These are phyloP conservation scores for Tolypeutes matacus DNA, from an alignment of 2,797 vertebrate species.

Conservation along the genomic window DNA sequence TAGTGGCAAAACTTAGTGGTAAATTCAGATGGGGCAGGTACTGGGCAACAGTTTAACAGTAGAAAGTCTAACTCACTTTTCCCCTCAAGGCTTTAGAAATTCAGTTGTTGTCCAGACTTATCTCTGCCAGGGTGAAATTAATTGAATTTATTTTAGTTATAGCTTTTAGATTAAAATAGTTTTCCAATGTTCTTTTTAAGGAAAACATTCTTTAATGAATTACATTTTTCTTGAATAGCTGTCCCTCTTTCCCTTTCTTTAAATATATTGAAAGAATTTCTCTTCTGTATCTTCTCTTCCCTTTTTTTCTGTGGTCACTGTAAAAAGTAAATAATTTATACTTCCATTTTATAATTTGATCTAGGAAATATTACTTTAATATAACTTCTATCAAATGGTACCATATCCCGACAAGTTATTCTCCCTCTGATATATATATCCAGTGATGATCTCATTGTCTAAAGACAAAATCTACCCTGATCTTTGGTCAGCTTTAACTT, in stretches of 20 bases:
- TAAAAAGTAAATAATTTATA: slow-evolving; percentile 27
- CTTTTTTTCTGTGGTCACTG: slow-evolving; percentile 26
- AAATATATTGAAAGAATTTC: not conserved
- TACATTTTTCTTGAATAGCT: slow-evolving; percentile 7
- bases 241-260: not conserved
- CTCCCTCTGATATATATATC: not conserved
- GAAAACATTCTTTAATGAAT: slow-evolving; percentile 33
- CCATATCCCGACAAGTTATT: not conserved
- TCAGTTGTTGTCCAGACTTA: not conserved
- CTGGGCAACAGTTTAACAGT: not conserved
- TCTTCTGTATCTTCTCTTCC: not conserved
- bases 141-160: slow-evolving; percentile 53
- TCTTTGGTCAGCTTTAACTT: slow-evolving; percentile 17
- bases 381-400: not conserved
- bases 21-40: not conserved
- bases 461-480: not conserved
- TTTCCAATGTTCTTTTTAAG: slow-evolving; percentile 3
- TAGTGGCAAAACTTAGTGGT: not conserved
- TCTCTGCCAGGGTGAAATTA: slow-evolving; percentile 43
- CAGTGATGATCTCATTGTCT: not conserved
- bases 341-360: slow-evolving; percentile 45
- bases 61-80: not conserved
- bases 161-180: slow-evolving; percentile 45
- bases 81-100: not conserved
- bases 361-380: slow-evolving; percentile 6